A percentile compares a stretch with the other conserved stretches of the same genome.
phyloP scores from a whole-genome alignment of 2,113 vertebrate genomes.

The Noctilio leporinus region DNA sequence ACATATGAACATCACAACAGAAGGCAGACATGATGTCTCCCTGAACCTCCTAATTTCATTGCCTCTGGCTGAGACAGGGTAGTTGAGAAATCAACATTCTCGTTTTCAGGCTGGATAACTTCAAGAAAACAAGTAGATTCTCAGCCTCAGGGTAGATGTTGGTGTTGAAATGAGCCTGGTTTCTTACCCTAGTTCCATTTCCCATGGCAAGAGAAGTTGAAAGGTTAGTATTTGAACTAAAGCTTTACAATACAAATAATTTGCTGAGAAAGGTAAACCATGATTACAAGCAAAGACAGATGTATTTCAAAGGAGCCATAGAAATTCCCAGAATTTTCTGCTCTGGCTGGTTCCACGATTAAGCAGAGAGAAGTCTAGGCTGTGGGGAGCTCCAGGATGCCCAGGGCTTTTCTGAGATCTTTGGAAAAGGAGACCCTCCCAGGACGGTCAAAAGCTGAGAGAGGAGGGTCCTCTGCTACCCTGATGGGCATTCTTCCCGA shows the following conservation, averaged over 20 bases:
- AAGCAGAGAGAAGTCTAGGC: background rate
- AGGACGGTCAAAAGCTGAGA: background rate
- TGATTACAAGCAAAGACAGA: slow-evolving; percentile 7
- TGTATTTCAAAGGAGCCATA: slow-evolving; percentile 24
- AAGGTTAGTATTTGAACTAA: slow-evolving; percentile 2
- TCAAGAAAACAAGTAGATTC: background rate
- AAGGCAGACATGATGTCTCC: background rate
- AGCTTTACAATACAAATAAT: slow-evolving; percentile 57
- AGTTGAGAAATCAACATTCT: background rate
- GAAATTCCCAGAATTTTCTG: background rate
- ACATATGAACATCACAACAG: background rate
- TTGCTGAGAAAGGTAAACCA: background rate
- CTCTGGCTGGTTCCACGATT: background rate
- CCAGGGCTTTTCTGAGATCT: background rate
- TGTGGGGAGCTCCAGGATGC: background rate
- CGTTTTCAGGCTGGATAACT: background rate
- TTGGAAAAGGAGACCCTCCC: background rate
- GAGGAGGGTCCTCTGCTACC: background rate
- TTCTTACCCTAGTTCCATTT: background rate
- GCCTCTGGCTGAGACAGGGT: background rate
- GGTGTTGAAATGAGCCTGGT: background rate
- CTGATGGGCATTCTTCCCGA: background rate
- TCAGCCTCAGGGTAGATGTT: background rate
- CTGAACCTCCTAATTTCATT: background rate
- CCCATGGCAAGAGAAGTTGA: background rate